Conservation (phyloP, 2,888 invertebrate species). For the Microctonus aethiopoides region DNA sequence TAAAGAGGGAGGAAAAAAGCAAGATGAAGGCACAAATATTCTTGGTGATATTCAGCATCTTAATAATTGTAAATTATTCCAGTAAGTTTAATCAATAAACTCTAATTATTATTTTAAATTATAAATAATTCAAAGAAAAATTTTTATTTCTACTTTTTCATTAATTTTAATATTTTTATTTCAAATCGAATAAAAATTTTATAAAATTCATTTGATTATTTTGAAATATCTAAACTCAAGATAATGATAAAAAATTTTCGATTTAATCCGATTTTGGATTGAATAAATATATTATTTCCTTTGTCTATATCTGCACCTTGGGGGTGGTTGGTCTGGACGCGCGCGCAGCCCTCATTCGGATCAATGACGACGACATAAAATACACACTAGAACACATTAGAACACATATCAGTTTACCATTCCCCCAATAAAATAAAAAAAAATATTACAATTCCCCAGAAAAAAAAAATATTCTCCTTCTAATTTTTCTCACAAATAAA, state of each 20-base stretch:
- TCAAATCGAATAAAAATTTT: too few relatives aligned
- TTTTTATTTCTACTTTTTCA: too few relatives aligned
- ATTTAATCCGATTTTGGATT: neutral
- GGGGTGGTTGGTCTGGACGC: neutral
- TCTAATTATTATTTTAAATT: neutral
- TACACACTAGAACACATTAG: too few relatives aligned
- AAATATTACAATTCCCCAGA: too few relatives aligned
- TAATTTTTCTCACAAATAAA: neutral
- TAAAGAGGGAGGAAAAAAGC: neutral
- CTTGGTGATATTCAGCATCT: conserved; percentile 44
- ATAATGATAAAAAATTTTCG: neutral
- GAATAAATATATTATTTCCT: neutral
- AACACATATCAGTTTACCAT: too few relatives aligned
- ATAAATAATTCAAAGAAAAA: neutral
- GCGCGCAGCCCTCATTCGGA: conserved; percentile 41
- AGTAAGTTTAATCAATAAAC: conserved; percentile 41
- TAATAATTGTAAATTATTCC: conserved; percentile 42
- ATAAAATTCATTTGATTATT: too few relatives aligned
- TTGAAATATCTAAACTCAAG: too few relatives aligned
- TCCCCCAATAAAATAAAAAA: too few relatives aligned
- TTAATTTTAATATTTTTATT: too few relatives aligned
- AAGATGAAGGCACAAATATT: conserved; percentile 46
- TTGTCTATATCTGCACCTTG: conserved; percentile 9
- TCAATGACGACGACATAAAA: conserved; percentile 46
- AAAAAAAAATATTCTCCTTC: neutral